Conservation (phyloP, 2,888 invertebrate species). For the Coelinius sp. region DNA sequence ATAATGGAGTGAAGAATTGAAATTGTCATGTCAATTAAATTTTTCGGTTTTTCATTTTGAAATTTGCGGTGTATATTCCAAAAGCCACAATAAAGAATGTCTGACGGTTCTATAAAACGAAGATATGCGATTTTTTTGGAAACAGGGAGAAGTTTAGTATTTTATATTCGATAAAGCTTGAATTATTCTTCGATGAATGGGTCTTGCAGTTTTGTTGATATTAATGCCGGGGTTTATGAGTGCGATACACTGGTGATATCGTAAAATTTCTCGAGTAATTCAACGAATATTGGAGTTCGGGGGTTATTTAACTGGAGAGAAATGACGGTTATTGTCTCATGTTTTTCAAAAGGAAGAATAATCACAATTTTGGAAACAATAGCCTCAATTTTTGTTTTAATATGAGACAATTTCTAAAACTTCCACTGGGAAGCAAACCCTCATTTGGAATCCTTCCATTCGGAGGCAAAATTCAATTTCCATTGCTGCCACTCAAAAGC, state of each 20-base stretch:
- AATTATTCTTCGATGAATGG: conserved; percentile 6
- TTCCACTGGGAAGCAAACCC: no score
- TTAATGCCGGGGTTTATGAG: neutral
- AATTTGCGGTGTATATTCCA: neutral
- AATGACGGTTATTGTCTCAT: neutral
- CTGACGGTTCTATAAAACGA: neutral
- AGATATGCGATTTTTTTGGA: neutral
- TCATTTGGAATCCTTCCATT: no score
- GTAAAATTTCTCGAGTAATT: neutral
- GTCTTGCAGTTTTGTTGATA: neutral
- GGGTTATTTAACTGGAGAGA: neutral
- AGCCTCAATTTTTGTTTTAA: no score
- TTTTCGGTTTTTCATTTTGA: neutral
- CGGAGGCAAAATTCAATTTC: no score
- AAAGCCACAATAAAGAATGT: neutral
- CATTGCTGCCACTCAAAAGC: no score
- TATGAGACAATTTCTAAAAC: neutral
- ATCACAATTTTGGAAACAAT: neutral
- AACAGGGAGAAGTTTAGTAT: neutral
- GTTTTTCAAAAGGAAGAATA: neutral
- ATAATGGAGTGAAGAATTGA: neutral
- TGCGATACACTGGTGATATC: neutral
- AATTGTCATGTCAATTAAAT: neutral
- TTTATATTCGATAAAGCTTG: neutral
- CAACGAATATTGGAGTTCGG: neutral